phyloP scores from a whole-genome alignment of 2,888 invertebrate species.

The Ommatoiulus sabulosus region DNA sequence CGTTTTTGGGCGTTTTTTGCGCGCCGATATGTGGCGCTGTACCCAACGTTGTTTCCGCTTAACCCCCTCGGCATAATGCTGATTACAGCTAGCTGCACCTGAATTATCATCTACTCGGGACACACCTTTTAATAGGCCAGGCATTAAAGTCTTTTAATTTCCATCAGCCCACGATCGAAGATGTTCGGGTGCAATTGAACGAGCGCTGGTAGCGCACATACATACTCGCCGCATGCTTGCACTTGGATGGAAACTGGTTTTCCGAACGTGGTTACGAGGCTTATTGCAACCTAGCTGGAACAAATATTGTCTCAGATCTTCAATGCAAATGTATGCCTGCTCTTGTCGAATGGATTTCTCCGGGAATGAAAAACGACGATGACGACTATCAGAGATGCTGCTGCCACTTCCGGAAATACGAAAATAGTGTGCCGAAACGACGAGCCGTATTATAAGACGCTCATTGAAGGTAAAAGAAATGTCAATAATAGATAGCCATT shows the following conservation, averaged over 20 bases:
- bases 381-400: not conserved
- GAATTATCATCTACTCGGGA: not conserved
- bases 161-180: not conserved
- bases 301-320: constrained; percentile 33
- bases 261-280: not conserved
- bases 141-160: not conserved
- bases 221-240: not conserved
- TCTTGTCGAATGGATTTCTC: not conserved
- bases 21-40: not conserved
- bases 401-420: not conserved
- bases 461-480: constrained; percentile 35
- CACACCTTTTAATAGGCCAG: constrained; percentile 6
- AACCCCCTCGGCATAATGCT: not conserved
- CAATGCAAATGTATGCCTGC: not conserved
- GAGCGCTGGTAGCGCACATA: not conserved
- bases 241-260: not conserved
- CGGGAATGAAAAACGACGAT: not conserved
- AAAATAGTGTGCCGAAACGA: not conserved
- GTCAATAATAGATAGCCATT: not conserved
- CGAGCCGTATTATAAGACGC: not conserved
- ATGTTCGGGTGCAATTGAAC: not conserved
- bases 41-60: not conserved
- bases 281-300: not conserved
- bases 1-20: constrained; percentile 9
- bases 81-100: not conserved